Percentiles rank a stretch among this genome's conserved stretches.
These are phyloP conservation scores for Pseudomugil tenellus DNA, from an alignment of 2,797 vertebrate species.

Conservation along the genomic window DNA sequence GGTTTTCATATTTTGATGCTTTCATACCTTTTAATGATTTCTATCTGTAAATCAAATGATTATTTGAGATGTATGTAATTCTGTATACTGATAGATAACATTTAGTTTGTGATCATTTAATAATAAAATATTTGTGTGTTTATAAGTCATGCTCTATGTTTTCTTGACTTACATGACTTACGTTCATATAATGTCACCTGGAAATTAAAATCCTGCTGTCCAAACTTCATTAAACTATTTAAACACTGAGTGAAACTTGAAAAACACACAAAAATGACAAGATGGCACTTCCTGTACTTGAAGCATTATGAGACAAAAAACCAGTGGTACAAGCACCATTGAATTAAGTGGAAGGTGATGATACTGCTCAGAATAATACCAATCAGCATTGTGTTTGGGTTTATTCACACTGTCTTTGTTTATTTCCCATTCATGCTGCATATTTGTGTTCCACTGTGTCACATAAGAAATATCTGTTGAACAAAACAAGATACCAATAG, in stretches of 20 bases:
- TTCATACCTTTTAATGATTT: slow-evolving; percentile 53
- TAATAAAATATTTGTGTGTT: slow-evolving; percentile 65
- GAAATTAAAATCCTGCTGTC: background rate
- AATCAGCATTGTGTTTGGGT: slow-evolving; percentile 26
- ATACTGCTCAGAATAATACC: slow-evolving; percentile 43
- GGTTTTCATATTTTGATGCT: slow-evolving; percentile 50
- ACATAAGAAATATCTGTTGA: slow-evolving; percentile 18
- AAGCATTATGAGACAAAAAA: slow-evolving; percentile 20
- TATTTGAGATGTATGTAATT: slow-evolving; percentile 60
- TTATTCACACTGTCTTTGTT: slow-evolving; percentile 45
- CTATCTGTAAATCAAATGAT: slow-evolving; percentile 53
- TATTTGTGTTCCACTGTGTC: background rate
- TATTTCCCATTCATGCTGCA: slow-evolving; percentile 8
- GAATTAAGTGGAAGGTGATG: slow-evolving; percentile 59
- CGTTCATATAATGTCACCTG: too few species aligned
- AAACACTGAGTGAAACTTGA: slow-evolving; percentile 24
- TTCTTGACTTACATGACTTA: slow-evolving; percentile 7
- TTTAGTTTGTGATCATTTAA: slow-evolving; percentile 58
- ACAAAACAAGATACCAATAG: background rate
- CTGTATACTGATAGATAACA: slow-evolving; percentile 45
- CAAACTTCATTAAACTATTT: background rate
- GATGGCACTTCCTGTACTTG: slow-evolving; percentile 7
- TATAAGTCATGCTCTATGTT: slow-evolving; percentile 17
- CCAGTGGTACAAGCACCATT: slow-evolving; percentile 49
- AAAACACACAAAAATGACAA: slow-evolving; percentile 19